Base-by-base conservation (phyloP, 2,113 vertebrate species). In the Panthera uncia region DNA sequence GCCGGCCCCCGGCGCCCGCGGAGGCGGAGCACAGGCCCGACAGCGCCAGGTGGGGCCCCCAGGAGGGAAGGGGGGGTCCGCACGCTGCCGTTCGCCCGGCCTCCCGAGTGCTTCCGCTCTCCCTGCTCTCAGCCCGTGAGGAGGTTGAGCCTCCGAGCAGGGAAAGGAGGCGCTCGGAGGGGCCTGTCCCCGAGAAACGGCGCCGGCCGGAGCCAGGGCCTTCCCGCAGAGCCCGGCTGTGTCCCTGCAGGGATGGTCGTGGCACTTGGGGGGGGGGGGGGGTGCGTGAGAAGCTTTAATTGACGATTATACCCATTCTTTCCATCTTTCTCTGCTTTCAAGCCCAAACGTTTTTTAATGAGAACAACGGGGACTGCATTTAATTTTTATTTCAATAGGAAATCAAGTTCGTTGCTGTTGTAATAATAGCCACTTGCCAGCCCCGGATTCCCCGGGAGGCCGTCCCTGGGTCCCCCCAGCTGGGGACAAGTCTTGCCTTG, bases 11-110 rank as follows among this genome's bases (percentile, higher is more conserved):
- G 0, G 97, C 76, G 66, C 98, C 98, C 3, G 19, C 96, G 0
- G 99, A 99, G 45, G 93, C 97, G 0, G 99, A 99, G 90, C 99
- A 99, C 82, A 98, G 99, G 89, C 98, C 99, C 0, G 99, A 99
- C 84, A 98, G 99, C 19, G 98, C 99, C 98, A 99, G 99, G 99
- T 99, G 93, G 79, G 92, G 69, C 81, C 23, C 57, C 21, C 57
- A 1, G 57, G 57, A 23, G 57, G 57, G 57, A 23, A 9, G 57
- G 57, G 36, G 36, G 14, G 18, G 12, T 38, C 19, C 8, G 29
- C 36, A 13, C 19, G 0, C 25, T 31, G 33, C 3, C 5, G 19
- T 36, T 10, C 38, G 21, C 80, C 21, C n/a, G 5, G 11, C 27
- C 41, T 25, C 45, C 33, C 2, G 21, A 18, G 36, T 0, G 0